Evolutionary conservation across 1,140 invertebrate genomes (phyloP), one percentile per base, ranked within the genome.

Genomic region (Goniozus legneri): DNA sequence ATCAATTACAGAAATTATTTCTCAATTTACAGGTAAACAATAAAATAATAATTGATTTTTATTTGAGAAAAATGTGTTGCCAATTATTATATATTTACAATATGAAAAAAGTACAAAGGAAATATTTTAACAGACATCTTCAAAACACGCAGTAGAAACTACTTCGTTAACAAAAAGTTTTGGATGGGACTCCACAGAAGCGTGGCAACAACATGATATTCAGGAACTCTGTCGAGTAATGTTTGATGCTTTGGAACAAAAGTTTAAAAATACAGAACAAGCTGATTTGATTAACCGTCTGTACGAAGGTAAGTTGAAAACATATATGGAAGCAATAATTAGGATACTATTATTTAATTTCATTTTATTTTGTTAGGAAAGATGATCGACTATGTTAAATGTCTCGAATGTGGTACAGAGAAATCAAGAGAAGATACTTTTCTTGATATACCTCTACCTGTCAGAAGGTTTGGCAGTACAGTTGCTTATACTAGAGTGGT

Each of bases 161-260:
- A 93, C 89, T 7, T 87, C 92, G 53, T 72, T 96, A 32, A 96
- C 92, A 1, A 81, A 80, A 49, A 92, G 90, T 69, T 96, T 96
- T 76, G 92, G 92, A 14, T 96, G 92, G 92, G 88, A 92, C 67
- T 88, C 86, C 7, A 86, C 87, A 49, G 89, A 94, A 74, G 89
- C 89, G 0, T 95, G 91, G 89, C 89, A 94, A 54, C 92, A 95
- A 64, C 92, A 95, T 62, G 92, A 95, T 67, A 91, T 95, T 33
- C 91, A 95, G 70, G 92, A 95, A 66, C 69, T 95, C 21, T 94
- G 89, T 70, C 79, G 91, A 43, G 87, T 95, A 3, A 92, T 96
- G 90, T 93, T 95, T 67, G 92, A 95, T 74, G 91, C 91, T 0
- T 68, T 96, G 13, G 91, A 93, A 71, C 84, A 86, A 43, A 90